phyloP scores from a whole-genome alignment of 2,113 vertebrate genomes.

The Leucopsar rothschildi region DNA sequence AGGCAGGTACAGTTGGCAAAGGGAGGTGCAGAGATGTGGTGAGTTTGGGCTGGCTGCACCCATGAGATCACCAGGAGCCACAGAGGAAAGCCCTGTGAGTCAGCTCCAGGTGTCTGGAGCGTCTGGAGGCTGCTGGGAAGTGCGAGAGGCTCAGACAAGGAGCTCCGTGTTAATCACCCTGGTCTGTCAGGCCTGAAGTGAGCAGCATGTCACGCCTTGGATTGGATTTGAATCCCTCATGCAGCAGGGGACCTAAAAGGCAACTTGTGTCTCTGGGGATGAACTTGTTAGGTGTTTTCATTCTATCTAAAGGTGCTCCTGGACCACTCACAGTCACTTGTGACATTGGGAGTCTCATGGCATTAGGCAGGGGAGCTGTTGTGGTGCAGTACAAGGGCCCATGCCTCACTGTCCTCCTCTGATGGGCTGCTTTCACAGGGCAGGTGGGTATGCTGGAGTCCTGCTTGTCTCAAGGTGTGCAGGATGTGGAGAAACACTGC shows the following conservation, averaged over 20 bases:
- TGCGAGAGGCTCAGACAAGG: background rate
- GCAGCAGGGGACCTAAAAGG: background rate
- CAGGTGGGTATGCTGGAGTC: background rate
- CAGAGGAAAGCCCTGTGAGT: background rate
- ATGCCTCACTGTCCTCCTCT: background rate
- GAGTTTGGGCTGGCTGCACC: background rate
- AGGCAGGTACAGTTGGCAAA: background rate
- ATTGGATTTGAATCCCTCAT: background rate
- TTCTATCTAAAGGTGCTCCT: background rate
- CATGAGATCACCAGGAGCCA: background rate
- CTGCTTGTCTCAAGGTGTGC: accelerated
- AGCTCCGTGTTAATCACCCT: background rate
- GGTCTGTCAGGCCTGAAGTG: background rate
- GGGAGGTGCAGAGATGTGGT: slow-evolving; percentile 10
- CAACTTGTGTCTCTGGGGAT: background rate
- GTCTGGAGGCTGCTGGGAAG: background rate
- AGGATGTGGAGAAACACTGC: background rate
- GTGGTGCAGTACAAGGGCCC: background rate
- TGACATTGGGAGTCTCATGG: background rate
- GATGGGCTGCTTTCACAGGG: background rate
- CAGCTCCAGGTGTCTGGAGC: background rate
- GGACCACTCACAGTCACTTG: accelerated
- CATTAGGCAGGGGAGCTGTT: background rate
- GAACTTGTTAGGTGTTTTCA: background rate
- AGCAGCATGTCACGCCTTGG: accelerated